Conservation (phyloP, 2,797 vertebrate genomes). For the Schizopygopsis malacanthus region DNA sequence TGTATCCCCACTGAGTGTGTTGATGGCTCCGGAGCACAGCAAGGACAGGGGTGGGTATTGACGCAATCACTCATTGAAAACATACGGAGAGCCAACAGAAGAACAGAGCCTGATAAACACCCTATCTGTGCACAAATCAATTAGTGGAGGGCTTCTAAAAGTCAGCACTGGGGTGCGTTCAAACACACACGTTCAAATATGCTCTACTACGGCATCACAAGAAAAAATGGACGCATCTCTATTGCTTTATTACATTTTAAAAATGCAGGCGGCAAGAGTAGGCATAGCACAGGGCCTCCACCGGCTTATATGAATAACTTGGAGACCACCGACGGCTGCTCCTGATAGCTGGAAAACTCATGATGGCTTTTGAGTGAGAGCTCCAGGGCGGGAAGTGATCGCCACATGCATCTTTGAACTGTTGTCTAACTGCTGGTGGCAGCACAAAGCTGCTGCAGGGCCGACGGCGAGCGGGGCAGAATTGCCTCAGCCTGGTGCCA, state of each 20-base stretch:
- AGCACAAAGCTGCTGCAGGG: constrained; percentile 60
- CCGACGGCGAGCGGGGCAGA: constrained; percentile 46
- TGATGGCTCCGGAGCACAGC: constrained; percentile 49
- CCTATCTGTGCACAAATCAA: constrained; percentile 65
- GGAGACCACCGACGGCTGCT: constrained; percentile 50
- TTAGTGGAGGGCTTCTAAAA: constrained; percentile 52
- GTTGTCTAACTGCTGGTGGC: constrained; percentile 58
- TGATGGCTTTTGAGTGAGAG: constrained; percentile 58
- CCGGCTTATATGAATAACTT: constrained; percentile 59
- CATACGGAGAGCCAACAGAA: constrained; percentile 62
- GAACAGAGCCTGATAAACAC: constrained; percentile 57
- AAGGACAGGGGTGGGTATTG: constrained; percentile 55
- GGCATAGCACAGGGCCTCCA: constrained; percentile 46
- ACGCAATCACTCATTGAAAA: constrained; percentile 40
- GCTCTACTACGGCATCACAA: constrained; percentile 1
- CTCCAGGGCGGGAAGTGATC: constrained; percentile 49
- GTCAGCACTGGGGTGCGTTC: constrained; percentile 26
- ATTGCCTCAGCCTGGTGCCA: constrained; percentile 60
- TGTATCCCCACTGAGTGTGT: constrained; percentile 47
- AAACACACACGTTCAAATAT: constrained; percentile 36
- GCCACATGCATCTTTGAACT: constrained; percentile 51
- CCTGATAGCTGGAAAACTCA: constrained; percentile 38
- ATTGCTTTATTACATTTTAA: constrained; percentile 37
- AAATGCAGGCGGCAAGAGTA: constrained; percentile 33
- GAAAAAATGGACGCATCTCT: constrained; percentile 44